Base-by-base conservation (phyloP, 2,797 vertebrate species). In the Danio aesculapii region DNA sequence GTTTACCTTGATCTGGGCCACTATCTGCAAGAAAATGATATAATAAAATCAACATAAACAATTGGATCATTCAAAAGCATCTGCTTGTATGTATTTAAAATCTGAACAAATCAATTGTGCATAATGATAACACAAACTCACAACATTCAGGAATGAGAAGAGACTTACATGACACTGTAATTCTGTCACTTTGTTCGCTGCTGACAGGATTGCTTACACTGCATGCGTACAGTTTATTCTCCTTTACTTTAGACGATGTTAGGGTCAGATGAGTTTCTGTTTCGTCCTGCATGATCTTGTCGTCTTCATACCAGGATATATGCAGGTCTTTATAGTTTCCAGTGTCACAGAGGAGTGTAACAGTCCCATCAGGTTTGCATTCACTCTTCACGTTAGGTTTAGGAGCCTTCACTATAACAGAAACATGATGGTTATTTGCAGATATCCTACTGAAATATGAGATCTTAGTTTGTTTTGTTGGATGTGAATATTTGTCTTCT, bases 231-330 rank as follows among this genome's bases (percentile, higher is more conserved):
- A 0, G 6, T 13, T 7, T 19, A 58, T 53, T 2, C 0, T 53
- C 19, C 4, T 44, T 0, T 30, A 53, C 0, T 52, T 59, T 0
- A 30, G 0, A 0, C 49, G 6, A 12, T 13, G 0, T 11, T 6
- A 5, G 6, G 2, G 0, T 4, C 0, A 47, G 2, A 0, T 8
- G 0, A 8, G 0, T 0, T 0, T 7, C 12, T 2, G 41, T 17
- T 0, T 11, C 4, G 10, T 0, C 10, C 0, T 16, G 0, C 0
- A n/a, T 9, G 0, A 0, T 0, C 6, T 14, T 11, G 4, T 0
- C 8, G 13, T 13, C 63, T 61, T 76, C 9, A 17, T 7, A 0
- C 81, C 82, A 84, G 3, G 3, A 67, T 11, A 70, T 0, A 8
- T 5, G 50, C 6, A 53, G 10, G 52, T 39, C 10, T 67, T 16